Evolutionary conservation across 2,113 vertebrate species (phyloP).

Genomic region (Chionis minor): DNA sequence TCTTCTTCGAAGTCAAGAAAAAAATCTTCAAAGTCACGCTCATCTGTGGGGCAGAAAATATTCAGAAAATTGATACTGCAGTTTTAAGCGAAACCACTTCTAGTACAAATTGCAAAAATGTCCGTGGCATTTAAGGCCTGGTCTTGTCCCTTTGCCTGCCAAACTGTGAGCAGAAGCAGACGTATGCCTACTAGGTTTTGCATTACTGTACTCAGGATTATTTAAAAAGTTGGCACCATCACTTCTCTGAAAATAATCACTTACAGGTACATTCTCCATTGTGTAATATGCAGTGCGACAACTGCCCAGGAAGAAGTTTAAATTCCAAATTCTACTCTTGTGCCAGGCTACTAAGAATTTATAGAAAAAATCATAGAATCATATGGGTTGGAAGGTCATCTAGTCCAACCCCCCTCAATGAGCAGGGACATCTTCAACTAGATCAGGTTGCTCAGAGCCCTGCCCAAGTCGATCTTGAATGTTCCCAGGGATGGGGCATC

Average conservation of each 20-base stretch:
- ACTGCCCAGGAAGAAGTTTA: not conserved
- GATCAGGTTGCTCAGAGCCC: not conserved
- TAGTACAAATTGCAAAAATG: not conserved
- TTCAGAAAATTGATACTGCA: not conserved
- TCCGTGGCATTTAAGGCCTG: not conserved
- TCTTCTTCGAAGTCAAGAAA: constrained; percentile 89
- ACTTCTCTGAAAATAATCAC: not conserved
- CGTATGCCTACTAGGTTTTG: not conserved
- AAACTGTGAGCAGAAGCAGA: not conserved
- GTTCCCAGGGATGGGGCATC: not conserved
- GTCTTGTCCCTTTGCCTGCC: not conserved
- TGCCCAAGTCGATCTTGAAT: not conserved
- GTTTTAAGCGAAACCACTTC: not conserved
- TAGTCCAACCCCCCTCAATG: not conserved
- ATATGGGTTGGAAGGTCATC: not conserved
- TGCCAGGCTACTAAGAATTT: not conserved
- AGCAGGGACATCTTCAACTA: not conserved
- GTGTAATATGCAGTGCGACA: not conserved
- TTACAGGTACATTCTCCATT: not conserved
- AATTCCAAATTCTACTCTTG: not conserved
- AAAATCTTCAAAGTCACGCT: constrained; percentile 88
- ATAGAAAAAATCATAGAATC: not conserved
- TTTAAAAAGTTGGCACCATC: not conserved
- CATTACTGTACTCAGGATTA: not conserved
- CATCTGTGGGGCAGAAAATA: constrained; percentile 72